Conservation (phyloP, 92 coral and sea anemone species). For the Meandrina meandrites region DNA sequence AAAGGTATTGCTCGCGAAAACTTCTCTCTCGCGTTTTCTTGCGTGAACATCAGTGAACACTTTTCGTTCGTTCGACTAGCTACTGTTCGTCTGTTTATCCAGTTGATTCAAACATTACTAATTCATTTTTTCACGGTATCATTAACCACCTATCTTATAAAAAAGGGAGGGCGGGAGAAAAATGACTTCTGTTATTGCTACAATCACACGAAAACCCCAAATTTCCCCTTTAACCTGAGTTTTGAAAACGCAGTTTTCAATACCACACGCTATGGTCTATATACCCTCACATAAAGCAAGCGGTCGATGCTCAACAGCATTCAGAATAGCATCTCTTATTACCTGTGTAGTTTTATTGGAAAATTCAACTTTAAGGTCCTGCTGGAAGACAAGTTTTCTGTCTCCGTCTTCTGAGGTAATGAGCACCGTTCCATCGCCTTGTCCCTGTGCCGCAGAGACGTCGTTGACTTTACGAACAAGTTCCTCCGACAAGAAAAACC, state of each 20-base stretch:
- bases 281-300: background rate
- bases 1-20: background rate
- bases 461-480: conserved; percentile 68
- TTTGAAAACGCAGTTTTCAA: background rate
- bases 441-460: conserved; percentile 47
- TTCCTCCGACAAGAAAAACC: conserved; percentile 72
- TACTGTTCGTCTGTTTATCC: background rate
- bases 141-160: background rate
- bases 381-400: conserved; percentile 67
- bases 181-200: too few species aligned
- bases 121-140: background rate
- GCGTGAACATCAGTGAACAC: background rate
- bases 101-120: background rate
- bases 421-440: conserved; percentile 50
- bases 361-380: conserved; percentile 74
- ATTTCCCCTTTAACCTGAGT: background rate
- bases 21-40: background rate
- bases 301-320: too few species aligned
- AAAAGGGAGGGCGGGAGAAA: too few species aligned
- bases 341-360: conserved; percentile 92
- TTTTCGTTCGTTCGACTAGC: background rate
- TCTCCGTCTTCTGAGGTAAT: conserved; percentile 57
- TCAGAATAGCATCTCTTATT: background rate
- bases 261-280: background rate
- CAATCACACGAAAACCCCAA: background rate